These are phyloP conservation scores for Morone chrysops DNA, from an alignment of 2,113 vertebrate species.

Conservation along the genomic window DNA sequence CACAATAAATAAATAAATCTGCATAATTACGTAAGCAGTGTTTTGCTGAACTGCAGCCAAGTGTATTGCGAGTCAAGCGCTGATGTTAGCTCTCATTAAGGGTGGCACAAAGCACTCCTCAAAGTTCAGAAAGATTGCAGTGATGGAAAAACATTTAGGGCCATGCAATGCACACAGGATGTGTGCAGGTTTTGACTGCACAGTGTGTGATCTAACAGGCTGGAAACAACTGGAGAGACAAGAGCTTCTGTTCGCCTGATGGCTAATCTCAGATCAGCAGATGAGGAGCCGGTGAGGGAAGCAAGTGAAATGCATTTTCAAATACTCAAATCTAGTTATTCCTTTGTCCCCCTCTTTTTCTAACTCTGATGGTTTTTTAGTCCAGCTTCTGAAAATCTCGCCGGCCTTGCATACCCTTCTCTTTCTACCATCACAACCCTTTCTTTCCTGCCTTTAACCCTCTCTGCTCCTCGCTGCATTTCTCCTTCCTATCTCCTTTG, in stretches of 20 bases:
- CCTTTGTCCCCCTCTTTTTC: constrained; percentile 29
- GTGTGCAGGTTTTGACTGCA: constrained; percentile 26
- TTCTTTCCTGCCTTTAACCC: constrained; percentile 52
- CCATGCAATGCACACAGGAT: constrained; percentile 12
- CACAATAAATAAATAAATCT: constrained; percentile 78
- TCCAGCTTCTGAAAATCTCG: constrained; percentile 30
- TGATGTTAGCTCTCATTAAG: constrained; percentile 52
- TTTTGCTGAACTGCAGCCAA: constrained; percentile 56
- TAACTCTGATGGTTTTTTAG: constrained; percentile 1
- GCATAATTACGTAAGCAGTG: constrained; percentile 68
- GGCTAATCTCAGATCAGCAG: constrained; percentile 59
- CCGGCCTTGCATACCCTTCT: constrained; percentile 19
- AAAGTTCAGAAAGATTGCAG: constrained; percentile 20
- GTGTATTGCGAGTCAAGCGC: constrained; percentile 41
- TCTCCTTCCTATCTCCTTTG: constrained; percentile 51
- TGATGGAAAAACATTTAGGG: constrained; percentile 30
- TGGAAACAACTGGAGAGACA: constrained; percentile 51
- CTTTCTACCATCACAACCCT: constrained; percentile 25
- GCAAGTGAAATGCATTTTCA: constrained; percentile 33
- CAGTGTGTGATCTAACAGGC: constrained; percentile 30
- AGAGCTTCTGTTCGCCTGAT: constrained; percentile 45
- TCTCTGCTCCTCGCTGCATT: constrained; percentile 35
- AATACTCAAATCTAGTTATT: constrained; percentile 36
- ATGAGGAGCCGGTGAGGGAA: constrained; percentile 18
- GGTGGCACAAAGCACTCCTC: constrained; percentile 24